Conservation (phyloP, 1,140 invertebrate species). For the Anastrepha ludens region DNA sequence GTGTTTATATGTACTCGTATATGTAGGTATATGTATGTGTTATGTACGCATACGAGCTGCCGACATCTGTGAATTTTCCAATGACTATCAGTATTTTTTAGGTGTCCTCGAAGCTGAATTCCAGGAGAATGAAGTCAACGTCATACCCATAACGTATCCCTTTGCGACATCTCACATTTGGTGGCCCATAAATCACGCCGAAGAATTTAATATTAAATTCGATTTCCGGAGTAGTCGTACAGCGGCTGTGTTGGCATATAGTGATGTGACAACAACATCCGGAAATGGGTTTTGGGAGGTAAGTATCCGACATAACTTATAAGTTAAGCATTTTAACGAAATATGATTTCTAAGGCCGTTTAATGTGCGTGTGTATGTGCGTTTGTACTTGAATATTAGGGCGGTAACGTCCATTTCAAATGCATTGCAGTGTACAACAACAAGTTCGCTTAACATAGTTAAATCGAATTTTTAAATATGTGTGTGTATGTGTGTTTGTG, state of each 20-base stretch:
- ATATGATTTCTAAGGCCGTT: conserved; percentile 21
- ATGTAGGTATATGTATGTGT: no score
- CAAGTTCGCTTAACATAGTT: background rate
- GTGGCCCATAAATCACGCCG: conserved; percentile 84
- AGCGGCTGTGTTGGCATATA: conserved; percentile 89
- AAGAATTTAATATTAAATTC: conserved; percentile 86
- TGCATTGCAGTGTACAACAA: background rate
- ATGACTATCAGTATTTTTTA: conserved; percentile 55
- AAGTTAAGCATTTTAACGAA: background rate
- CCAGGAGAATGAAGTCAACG: conserved; percentile 87
- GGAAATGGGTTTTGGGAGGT: conserved; percentile 92
- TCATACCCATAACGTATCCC: conserved; percentile 94
- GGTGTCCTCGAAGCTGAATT: conserved; percentile 88
- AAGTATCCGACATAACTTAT: conserved; percentile 66
- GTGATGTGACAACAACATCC: conserved; percentile 82
- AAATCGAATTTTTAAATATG: background rate
- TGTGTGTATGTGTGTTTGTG: background rate
- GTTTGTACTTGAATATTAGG: background rate
- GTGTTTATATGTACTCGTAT: no score
- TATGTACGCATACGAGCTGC: background rate
- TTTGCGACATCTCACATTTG: conserved; percentile 91
- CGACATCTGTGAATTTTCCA: background rate
- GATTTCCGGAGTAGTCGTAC: conserved; percentile 91
- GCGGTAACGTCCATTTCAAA: background rate
- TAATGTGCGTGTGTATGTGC: background rate